phyloP scores from a whole-genome alignment of 2,888 invertebrate species.

The Geotrupes spiniger region DNA sequence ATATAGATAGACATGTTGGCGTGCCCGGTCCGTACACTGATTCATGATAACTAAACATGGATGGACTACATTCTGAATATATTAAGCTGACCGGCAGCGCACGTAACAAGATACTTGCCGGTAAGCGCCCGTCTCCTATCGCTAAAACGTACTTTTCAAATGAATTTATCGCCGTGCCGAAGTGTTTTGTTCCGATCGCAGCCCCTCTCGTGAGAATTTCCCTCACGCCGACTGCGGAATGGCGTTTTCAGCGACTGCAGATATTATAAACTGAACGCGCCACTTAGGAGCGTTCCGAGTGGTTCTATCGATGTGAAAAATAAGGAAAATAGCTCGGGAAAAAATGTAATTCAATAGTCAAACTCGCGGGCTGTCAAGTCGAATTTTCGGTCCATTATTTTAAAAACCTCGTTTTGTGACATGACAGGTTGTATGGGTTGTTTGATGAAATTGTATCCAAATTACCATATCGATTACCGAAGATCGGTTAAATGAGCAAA shows the following conservation, averaged over 20 bases:
- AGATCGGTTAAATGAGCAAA: too few relatives aligned
- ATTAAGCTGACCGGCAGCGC: constrained; percentile 24
- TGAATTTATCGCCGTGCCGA: constrained; percentile 1
- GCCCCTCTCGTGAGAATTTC: neutral
- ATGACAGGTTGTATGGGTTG: too few relatives aligned
- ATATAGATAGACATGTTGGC: constrained; percentile 39
- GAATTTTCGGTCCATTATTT: too few relatives aligned
- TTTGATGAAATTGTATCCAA: too few relatives aligned
- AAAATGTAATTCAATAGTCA: too few relatives aligned
- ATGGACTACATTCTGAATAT: constrained; percentile 34
- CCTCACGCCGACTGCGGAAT: neutral
- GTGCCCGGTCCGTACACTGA: constrained; percentile 29
- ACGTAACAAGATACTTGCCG: constrained; percentile 5
- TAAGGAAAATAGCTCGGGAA: too few relatives aligned
- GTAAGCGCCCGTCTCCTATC: constrained; percentile 6
- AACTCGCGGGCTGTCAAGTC: too few relatives aligned
- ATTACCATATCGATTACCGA: too few relatives aligned
- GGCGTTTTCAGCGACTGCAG: neutral
- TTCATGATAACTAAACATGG: constrained; percentile 37
- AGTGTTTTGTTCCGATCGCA: neutral
- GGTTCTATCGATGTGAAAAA: constrained; percentile 4
- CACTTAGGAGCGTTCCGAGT: constrained; percentile 14
- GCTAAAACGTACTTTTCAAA: neutral
- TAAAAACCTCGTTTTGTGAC: too few relatives aligned
- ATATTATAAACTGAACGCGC: constrained; percentile 8